Percentiles rank a stretch among this genome's conserved stretches.
These are phyloP conservation scores for Procambarus virginalis DNA, from an alignment of 1,140 invertebrate genomes.

Conservation along the genomic window DNA sequence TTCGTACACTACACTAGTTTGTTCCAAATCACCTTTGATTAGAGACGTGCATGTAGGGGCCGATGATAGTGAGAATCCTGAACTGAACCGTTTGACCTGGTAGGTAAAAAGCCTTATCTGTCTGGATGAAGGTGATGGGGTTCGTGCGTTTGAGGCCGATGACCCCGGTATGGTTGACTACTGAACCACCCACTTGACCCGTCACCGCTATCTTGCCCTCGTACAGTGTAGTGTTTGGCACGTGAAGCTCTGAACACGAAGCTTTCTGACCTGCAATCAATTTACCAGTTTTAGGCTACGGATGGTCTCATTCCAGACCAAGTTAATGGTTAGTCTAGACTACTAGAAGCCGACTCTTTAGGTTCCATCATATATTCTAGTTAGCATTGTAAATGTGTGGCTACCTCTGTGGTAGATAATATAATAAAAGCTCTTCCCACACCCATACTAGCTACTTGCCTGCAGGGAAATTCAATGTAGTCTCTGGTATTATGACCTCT, in stretches of 20 bases:
- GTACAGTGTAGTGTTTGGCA: neutral
- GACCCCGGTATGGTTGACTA: neutral
- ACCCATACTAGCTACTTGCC: neutral
- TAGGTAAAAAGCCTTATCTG: slow-evolving; percentile 79
- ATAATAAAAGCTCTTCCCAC: too few relatives aligned
- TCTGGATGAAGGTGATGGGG: slow-evolving; percentile 73
- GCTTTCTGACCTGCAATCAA: slow-evolving; percentile 6
- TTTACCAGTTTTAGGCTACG: too few relatives aligned
- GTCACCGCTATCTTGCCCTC: neutral
- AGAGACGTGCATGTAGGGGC: slow-evolving; percentile 2
- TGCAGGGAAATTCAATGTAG: neutral
- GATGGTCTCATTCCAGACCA: too few relatives aligned
- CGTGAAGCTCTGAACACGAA: neutral
- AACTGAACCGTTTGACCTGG: slow-evolving; percentile 79
- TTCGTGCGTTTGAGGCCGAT: neutral
- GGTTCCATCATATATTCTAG: too few relatives aligned
- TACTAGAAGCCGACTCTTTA: too few relatives aligned
- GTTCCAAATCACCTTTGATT: neutral
- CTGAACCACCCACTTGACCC: slow-evolving; percentile 3
- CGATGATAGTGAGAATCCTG: slow-evolving; percentile 75
- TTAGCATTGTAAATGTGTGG: too few relatives aligned
- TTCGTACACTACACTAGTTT: too few relatives aligned
- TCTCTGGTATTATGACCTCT: neutral
- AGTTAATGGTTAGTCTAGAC: too few relatives aligned
- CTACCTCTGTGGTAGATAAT: too few relatives aligned